Base-by-base conservation (phyloP, 2,113 vertebrate species). In the Kryptolebias marmoratus region DNA sequence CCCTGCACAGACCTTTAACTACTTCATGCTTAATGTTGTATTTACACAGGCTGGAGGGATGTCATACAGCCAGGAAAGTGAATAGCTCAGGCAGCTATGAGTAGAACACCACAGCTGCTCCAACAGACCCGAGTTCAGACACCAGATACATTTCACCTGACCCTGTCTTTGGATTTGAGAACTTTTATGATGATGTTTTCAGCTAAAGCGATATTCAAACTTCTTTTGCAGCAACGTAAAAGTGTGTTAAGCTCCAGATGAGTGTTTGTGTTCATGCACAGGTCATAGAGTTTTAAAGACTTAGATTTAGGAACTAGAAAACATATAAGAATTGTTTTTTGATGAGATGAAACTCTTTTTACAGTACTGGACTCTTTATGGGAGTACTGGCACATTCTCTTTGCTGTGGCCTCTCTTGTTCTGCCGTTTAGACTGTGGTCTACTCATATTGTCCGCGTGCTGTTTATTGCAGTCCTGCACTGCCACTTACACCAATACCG, bases 391-490 rank as follows among this genome's bases (percentile, higher is more conserved):
- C 77, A 70, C 18, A n/a, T 77, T 75, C 73, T 53, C 64, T 85
- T 76, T 77, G 63, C 89, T 86, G 85, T 32, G 87, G 84, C 86
- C 81, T 88, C 71, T 87, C 69, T 68, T 54, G 80, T 83, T 86
- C 77, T n/a, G 77, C 82, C 50, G 63, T 80, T 84, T 79, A 63
- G 47, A 81, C 82, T 84, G 88, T 75, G 85, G 85, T 86, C 75
- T 70, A 28, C 87, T 88, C 68, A 68, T 79, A 85, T 84, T 64
- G 81, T 84, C 77, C 55, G 45, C 4, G 57, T 87, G 83, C 90
- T 93, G 83, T 87, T 73, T 90, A 86, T 89, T 85, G 82, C 63
- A 77, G 84, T 84, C 59, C 59, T 28, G 84, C 79, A 85, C 83
- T 75, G 65, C 59, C 57, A 27, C 65, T 27, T 71, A 74, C 68